phyloP scores from a whole-genome alignment of 2,113 vertebrate genomes.

The Python bivittatus region DNA sequence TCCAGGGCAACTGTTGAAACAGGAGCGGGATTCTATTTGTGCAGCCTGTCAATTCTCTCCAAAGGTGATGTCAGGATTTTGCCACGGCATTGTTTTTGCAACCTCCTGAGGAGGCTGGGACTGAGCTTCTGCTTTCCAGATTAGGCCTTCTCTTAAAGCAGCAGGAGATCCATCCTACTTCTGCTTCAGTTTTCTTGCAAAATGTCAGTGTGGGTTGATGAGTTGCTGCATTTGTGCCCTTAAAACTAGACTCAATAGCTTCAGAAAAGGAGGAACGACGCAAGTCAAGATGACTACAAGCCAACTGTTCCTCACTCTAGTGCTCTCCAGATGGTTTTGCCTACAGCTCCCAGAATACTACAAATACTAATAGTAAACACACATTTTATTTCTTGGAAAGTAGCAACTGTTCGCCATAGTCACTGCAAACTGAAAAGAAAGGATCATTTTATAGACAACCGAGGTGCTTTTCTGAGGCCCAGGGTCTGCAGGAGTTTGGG shows the following conservation, averaged over 20 bases:
- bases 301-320: not conserved
- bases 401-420: too few species aligned
- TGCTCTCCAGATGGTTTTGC: not conserved
- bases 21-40: conserved; percentile 8
- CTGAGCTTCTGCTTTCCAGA: not conserved
- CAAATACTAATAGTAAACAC: too few species aligned
- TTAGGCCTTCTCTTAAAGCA: not conserved
- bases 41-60: not conserved
- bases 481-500: too few species aligned
- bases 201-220: not conserved
- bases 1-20: not conserved
- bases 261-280: not conserved
- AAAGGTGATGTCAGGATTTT: not conserved
- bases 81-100: conserved; percentile 3
- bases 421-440: too few species aligned
- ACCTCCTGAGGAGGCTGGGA: not conserved
- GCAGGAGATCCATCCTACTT: not conserved
- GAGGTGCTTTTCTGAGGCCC: too few species aligned
- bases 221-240: not conserved
- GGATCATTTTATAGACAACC: too few species aligned
- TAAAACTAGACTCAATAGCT: not conserved
- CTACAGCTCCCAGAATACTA: too few species aligned
- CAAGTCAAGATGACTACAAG: not conserved
- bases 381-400: too few species aligned
- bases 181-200: not conserved